These are phyloP conservation scores for Diplodus puntazzo DNA, from an alignment of 2,797 vertebrate genomes.

Conservation along the genomic window DNA sequence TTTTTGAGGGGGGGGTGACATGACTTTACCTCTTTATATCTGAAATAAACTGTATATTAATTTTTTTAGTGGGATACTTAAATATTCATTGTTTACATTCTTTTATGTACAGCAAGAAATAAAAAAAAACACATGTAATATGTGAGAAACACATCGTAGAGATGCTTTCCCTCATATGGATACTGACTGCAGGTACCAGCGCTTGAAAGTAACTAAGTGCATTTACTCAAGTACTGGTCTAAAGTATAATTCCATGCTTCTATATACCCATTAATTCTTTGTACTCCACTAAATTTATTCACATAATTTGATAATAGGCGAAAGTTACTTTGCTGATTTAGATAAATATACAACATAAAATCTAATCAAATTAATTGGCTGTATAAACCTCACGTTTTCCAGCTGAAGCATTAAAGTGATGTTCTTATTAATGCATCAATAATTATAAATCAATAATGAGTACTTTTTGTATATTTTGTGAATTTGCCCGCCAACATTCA, in stretches of 20 bases:
- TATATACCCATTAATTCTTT: too few relatives aligned
- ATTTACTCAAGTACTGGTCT: background rate
- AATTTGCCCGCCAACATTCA: background rate
- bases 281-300: too few relatives aligned
- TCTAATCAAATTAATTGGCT: too few relatives aligned
- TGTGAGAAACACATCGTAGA: background rate
- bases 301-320: too few relatives aligned
- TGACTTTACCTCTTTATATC: background rate
- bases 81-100: background rate
- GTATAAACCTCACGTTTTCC: background rate
- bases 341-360: too few relatives aligned
- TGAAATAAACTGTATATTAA: background rate
- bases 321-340: too few relatives aligned
- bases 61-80: background rate
- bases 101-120: background rate
- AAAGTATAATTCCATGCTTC: background rate
- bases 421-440: background rate
- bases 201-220: background rate
- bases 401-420: background rate
- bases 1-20: too few relatives aligned
- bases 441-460: background rate
- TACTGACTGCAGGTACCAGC: background rate
- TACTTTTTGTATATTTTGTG: background rate
- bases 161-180: background rate
- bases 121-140: background rate